Evolutionary conservation across 2,888 invertebrate species (phyloP).

Genomic region (Alviniconcha strummeri): DNA sequence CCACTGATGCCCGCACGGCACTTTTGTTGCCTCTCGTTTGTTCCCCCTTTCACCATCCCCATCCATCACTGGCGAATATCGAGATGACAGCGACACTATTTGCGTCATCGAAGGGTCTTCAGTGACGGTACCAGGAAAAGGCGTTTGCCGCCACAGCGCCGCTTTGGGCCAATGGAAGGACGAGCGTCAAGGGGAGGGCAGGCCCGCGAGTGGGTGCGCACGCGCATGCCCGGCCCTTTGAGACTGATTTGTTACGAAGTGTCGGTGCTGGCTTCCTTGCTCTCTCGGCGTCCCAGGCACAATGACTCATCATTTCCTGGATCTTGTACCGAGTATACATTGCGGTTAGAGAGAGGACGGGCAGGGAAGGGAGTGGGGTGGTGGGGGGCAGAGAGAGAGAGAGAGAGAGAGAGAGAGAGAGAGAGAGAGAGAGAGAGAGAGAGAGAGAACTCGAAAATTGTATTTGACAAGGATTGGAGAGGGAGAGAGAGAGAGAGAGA

Average conservation of each 20-base stretch:
- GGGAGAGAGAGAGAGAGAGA: background rate
- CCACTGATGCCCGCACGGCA: background rate
- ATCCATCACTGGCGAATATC: too few relatives aligned
- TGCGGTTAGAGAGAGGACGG: background rate
- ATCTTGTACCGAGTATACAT: too few relatives aligned
- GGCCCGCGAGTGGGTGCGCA: too few relatives aligned
- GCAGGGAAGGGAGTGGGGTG: background rate
- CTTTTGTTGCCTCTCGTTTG: too few relatives aligned
- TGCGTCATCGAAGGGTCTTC: slow-evolving; percentile 8
- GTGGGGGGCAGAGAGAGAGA: background rate
- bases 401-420: background rate
- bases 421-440: background rate
- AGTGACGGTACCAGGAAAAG: background rate
- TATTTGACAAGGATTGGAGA: background rate
- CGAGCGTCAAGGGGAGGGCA: background rate
- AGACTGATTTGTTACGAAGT: too few relatives aligned
- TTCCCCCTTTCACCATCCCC: too few relatives aligned
- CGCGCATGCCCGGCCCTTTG: too few relatives aligned
- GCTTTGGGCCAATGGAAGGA: background rate
- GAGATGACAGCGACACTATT: background rate
- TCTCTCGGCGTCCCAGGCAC: too few relatives aligned
- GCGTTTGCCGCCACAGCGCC: background rate
- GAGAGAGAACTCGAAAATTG: background rate
- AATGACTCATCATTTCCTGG: too few relatives aligned
- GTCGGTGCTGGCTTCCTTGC: too few relatives aligned